These are phyloP conservation scores for Eolophus roseicapilla DNA, from an alignment of 2,113 vertebrate genomes.

Conservation along the genomic window DNA sequence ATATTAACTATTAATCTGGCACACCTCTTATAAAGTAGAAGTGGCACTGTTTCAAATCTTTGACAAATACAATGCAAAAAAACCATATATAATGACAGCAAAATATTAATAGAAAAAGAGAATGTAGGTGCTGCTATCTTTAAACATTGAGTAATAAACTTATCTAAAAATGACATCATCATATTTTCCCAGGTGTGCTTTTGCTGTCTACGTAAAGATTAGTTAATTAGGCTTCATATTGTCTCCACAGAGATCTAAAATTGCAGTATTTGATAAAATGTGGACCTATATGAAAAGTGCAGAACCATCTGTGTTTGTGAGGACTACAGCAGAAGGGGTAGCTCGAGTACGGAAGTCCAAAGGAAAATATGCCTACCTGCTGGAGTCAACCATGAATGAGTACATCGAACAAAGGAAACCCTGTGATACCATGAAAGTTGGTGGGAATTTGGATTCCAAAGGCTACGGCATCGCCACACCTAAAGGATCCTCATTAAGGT, in stretches of 20 bases:
- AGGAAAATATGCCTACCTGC: slow-evolving; percentile 98
- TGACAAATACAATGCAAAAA: not conserved
- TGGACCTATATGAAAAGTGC: slow-evolving; percentile 99
- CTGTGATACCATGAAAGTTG: slow-evolving; percentile 99
- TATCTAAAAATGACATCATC: not conserved
- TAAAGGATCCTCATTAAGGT: slow-evolving; percentile 99
- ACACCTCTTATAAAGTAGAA: not conserved
- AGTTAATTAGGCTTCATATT: slow-evolving; percentile 50
- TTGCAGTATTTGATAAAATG: slow-evolving; percentile 99
- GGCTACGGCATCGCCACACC: slow-evolving; percentile 99
- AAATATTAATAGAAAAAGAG: not conserved
- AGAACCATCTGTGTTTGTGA: slow-evolving; percentile 98
- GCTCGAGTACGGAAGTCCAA: slow-evolving; percentile 96
- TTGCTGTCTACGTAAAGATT: slow-evolving; percentile 6
- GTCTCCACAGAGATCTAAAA: slow-evolving; percentile 94
- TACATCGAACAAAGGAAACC: slow-evolving; percentile 99
- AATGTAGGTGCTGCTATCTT: not conserved
- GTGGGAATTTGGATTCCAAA: slow-evolving; percentile 99
- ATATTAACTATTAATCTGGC: not conserved
- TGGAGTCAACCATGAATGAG: slow-evolving; percentile 99
- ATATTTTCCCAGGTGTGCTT: slow-evolving; percentile 18
- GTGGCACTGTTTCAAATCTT: not conserved
- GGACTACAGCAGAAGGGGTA: slow-evolving; percentile 97
- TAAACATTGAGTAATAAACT: not conserved
- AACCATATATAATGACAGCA: not conserved